Evolutionary conservation across 2,113 vertebrate genomes (phyloP).

Genomic region (Takifugu bimaculatus): DNA sequence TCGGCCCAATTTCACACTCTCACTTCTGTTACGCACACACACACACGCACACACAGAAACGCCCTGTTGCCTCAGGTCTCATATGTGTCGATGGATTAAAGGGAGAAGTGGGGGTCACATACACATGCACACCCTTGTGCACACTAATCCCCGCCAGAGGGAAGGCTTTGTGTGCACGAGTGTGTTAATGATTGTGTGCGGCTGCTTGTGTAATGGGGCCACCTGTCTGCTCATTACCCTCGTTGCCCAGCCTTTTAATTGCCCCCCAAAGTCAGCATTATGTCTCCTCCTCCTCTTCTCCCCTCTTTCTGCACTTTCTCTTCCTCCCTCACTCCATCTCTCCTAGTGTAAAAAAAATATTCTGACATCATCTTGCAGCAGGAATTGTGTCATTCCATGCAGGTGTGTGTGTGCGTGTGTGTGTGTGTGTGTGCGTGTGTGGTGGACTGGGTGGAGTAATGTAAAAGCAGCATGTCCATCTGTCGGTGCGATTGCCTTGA

Average conservation of each 20-base stretch:
- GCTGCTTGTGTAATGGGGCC: conserved; percentile 66
- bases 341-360: conserved; percentile 27
- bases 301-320: conserved; percentile 18
- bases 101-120: conserved; percentile 9
- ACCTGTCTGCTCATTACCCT: conserved; percentile 77
- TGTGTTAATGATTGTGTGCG: conserved; percentile 44
- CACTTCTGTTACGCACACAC: conserved; percentile 22
- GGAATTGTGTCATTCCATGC: conserved; percentile 38
- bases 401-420: conserved; percentile 32
- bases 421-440: conserved; percentile 10
- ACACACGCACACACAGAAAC: conserved; percentile 34
- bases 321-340: conserved; percentile 1
- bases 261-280: conserved; percentile 57
- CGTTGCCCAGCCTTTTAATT: conserved; percentile 74
- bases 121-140: conserved; percentile 6
- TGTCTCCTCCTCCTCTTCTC: conserved; percentile 3
- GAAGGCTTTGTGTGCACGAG: conserved; percentile 45
- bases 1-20: conserved; percentile 66
- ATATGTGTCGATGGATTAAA: conserved; percentile 60
- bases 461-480: conserved; percentile 30
- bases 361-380: conserved; percentile 44
- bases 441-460: conserved; percentile 37
- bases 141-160: conserved; percentile 65
- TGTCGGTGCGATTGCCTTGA: conserved; percentile 54
- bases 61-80: conserved; percentile 58